These are phyloP conservation scores for Micronisus gabar DNA, from an alignment of 2,113 vertebrate species.

Conservation along the genomic window DNA sequence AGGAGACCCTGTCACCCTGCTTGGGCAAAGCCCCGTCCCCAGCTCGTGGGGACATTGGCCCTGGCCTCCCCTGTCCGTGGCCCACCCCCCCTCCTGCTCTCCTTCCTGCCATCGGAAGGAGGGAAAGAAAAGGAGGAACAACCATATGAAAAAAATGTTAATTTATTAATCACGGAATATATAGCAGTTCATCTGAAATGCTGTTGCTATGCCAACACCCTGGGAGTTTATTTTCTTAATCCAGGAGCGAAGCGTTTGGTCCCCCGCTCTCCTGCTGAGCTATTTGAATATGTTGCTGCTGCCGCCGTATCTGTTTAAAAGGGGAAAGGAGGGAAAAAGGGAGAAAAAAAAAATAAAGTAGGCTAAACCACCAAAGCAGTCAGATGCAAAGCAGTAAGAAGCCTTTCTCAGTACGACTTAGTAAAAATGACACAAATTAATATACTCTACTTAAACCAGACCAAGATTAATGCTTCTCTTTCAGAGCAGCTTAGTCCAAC, in stretches of 20 bases:
- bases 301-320: constrained; percentile 72
- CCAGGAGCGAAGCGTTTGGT: constrained; percentile 88
- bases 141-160: constrained; percentile 83
- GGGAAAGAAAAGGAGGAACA: constrained; percentile 65
- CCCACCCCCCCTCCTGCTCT: neutral
- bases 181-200: constrained; percentile 84
- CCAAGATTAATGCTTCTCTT: constrained; percentile 99
- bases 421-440: constrained; percentile 99
- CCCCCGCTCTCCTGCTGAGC: constrained; percentile 87
- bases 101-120: constrained; percentile 3
- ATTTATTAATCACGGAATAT: constrained; percentile 87
- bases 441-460: constrained; percentile 99
- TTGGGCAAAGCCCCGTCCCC: neutral
- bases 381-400: constrained; percentile 83
- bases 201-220: constrained; percentile 96
- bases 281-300: constrained; percentile 80
- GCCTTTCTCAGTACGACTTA: constrained; percentile 87
- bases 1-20: neutral
- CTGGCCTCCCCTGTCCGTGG: neutral
- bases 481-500: constrained; percentile 95
- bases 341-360: constrained; percentile 18
- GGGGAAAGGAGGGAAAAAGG: constrained; percentile 33
- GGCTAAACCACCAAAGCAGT: constrained; percentile 75
- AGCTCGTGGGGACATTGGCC: neutral
- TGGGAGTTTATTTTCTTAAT: constrained; percentile 98